A percentile compares a stretch with the other conserved stretches of the same genome.
Evolutionary conservation across 2,797 vertebrate species (phyloP).

Genomic region (Gallirallus australis): DNA sequence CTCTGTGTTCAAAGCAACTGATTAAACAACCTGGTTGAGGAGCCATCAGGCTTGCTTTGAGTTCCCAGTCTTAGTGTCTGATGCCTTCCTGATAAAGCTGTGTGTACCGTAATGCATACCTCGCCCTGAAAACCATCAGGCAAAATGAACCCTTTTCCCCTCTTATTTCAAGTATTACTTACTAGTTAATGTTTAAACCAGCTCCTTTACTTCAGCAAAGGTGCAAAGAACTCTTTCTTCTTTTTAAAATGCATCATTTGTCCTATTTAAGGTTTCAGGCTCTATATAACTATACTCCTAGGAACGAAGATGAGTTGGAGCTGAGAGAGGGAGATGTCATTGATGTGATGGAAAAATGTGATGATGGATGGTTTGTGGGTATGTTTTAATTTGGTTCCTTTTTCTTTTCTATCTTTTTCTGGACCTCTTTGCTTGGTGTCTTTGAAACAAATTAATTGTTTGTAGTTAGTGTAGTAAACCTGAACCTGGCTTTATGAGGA

Average conservation of each 20-base stretch:
- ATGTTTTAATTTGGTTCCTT: slow-evolving; percentile 63
- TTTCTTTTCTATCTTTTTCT: background rate
- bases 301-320: slow-evolving; percentile 97
- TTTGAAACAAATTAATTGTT: background rate
- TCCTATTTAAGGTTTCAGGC: slow-evolving; percentile 92
- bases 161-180: background rate
- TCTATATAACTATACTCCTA: slow-evolving; percentile 95
- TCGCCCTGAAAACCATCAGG: background rate
- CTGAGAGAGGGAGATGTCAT: slow-evolving; percentile 96
- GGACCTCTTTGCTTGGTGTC: background rate
- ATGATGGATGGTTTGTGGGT: slow-evolving; percentile 99
- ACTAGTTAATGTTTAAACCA: background rate
- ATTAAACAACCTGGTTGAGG: background rate
- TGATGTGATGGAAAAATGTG: slow-evolving; percentile 98
- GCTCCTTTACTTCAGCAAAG: slow-evolving; percentile 32
- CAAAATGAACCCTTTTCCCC: background rate
- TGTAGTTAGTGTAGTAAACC: background rate
- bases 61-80: background rate
- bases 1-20: background rate
- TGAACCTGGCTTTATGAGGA: slow-evolving; percentile 19
- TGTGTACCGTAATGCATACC: background rate
- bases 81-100: background rate
- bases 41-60: background rate
- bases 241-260: slow-evolving; percentile 70
- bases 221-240: slow-evolving; percentile 16